Evolutionary conservation across 2,113 vertebrate genomes (phyloP).

Genomic region (Pangasianodon hypophthalmus): DNA sequence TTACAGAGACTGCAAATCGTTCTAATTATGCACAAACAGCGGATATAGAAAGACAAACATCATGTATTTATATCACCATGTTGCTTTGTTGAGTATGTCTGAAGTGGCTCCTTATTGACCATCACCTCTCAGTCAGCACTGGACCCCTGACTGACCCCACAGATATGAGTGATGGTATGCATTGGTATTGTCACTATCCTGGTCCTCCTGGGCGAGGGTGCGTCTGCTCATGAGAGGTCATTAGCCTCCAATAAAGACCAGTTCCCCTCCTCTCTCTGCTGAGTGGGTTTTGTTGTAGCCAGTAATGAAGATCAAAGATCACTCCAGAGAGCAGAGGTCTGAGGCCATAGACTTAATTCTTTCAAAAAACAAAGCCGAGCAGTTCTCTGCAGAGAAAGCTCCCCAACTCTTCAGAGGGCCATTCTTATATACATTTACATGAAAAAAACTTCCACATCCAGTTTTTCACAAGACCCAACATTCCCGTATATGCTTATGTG

Average conservation of each 20-base stretch:
- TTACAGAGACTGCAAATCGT: constrained; percentile 60
- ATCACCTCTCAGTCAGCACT: neutral
- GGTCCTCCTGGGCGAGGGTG: constrained; percentile 57
- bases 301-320: too few species aligned
- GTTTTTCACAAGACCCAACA: too few species aligned
- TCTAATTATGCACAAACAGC: constrained; percentile 58
- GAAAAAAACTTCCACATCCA: too few species aligned
- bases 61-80: constrained; percentile 15
- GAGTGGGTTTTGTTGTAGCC: neutral
- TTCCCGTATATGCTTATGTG: too few species aligned
- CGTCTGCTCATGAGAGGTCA: constrained; percentile 38
- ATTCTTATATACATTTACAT: too few species aligned
- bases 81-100: constrained; percentile 1
- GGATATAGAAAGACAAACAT: constrained; percentile 31
- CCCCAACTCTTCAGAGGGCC: too few species aligned
- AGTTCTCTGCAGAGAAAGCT: too few species aligned
- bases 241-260: constrained; percentile 41
- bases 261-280: constrained; percentile 17
- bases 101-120: neutral
- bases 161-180: neutral
- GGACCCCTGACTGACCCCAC: neutral
- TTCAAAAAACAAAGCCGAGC: too few species aligned
- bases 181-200: constrained; percentile 25
- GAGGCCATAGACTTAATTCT: too few species aligned
- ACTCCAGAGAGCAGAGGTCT: too few species aligned